These are phyloP conservation scores for Helarctos malayanus DNA, from an alignment of 2,797 vertebrate species.

Conservation along the genomic window DNA sequence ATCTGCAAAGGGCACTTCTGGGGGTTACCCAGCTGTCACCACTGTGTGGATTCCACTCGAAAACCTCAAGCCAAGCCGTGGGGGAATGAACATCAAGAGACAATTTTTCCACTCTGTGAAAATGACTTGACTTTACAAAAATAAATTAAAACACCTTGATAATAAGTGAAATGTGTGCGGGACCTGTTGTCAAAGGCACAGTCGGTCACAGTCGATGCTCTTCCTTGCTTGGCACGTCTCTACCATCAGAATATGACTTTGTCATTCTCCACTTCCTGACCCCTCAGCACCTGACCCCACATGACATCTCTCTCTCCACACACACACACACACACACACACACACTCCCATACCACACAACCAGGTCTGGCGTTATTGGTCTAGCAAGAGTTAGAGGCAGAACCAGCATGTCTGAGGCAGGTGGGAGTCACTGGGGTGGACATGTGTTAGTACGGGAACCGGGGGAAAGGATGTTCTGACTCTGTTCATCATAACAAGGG, in stretches of 20 bases:
- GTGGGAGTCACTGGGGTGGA: not conserved
- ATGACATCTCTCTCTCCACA: not conserved
- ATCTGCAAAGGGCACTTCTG: slow-evolving; percentile 90
- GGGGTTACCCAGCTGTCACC: slow-evolving; percentile 93
- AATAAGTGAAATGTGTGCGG: not conserved
- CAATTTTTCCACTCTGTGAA: slow-evolving; percentile 78
- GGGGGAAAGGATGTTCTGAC: not conserved
- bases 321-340: not conserved
- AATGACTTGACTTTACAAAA: slow-evolving; percentile 66
- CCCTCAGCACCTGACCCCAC: not conserved
- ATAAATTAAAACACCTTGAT: slow-evolving; percentile 48
- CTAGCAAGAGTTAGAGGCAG: not conserved
- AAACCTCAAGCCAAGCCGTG: slow-evolving; percentile 87
- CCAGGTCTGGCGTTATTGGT: not conserved
- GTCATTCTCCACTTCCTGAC: not conserved
- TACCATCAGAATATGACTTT: rapidly evolving
- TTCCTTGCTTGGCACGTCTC: not conserved
- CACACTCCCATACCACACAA: not conserved
- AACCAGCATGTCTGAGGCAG: not conserved
- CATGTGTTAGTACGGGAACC: not conserved
- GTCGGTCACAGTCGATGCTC: rapidly evolving
- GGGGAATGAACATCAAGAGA: slow-evolving; percentile 87
- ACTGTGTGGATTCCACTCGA: slow-evolving; percentile 87
- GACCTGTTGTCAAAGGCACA: not conserved
- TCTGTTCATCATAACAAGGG: not conserved